phyloP scores from a whole-genome alignment of 2,113 vertebrate genomes.

The Sarotherodon lohbergeri region DNA sequence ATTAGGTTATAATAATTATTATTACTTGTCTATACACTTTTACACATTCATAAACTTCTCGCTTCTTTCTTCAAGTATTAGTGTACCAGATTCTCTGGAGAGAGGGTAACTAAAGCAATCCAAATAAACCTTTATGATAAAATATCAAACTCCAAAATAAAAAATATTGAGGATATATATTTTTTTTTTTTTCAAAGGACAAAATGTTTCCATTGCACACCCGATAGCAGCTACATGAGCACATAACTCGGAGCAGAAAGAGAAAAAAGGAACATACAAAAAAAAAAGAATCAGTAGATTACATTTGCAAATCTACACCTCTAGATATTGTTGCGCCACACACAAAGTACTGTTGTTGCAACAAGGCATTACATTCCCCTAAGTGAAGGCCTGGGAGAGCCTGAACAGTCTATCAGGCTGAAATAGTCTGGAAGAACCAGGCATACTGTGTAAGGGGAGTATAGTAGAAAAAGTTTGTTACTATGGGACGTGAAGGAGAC shows the following conservation, averaged over 20 bases:
- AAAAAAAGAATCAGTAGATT: conserved; percentile 71
- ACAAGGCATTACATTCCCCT: conserved; percentile 72
- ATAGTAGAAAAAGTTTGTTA: conserved; percentile 51
- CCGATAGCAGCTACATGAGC: conserved; percentile 84
- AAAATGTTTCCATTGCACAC: conserved; percentile 76
- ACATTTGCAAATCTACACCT: conserved; percentile 75
- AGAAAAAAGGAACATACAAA: conserved; percentile 7
- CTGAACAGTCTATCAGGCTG: conserved; percentile 42
- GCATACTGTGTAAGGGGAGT: conserved; percentile 12
- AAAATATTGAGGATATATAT: conserved; percentile 14
- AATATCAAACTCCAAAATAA: conserved; percentile 75
- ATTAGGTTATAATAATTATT: conserved; percentile 72
- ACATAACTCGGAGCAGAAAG: conserved; percentile 75
- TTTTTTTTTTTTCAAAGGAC: background rate
- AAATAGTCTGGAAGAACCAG: conserved; percentile 49
- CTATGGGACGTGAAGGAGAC: conserved; percentile 29
- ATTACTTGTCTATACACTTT: conserved; percentile 73
- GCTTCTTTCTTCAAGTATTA: conserved; percentile 73
- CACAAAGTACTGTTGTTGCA: conserved; percentile 61
- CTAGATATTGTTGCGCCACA: conserved; percentile 76
- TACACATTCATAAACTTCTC: conserved; percentile 66
- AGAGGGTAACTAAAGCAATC: conserved; percentile 58
- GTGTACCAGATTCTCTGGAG: conserved; percentile 70
- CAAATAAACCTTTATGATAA: conserved; percentile 65
- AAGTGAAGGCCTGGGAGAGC: conserved; percentile 51